These are phyloP conservation scores for Lepidiolamprologus cunningtoni DNA, from an alignment of 2,113 vertebrate species.

Conservation along the genomic window DNA sequence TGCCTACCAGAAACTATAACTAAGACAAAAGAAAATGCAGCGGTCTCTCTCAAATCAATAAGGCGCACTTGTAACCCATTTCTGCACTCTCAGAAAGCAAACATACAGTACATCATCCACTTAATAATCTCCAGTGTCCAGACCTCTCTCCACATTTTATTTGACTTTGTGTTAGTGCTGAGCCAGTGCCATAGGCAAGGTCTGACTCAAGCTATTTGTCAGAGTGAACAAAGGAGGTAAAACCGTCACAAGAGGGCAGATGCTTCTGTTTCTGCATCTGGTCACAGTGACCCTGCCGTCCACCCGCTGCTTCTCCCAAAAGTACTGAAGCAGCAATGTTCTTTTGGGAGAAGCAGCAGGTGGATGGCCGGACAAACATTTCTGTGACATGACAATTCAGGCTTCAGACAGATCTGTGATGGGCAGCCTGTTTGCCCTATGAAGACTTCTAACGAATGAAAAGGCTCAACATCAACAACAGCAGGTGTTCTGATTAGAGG, in stretches of 20 bases:
- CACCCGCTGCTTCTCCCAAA: neutral
- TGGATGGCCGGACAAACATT: neutral
- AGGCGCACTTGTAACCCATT: neutral
- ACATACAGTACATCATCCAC: constrained; percentile 22
- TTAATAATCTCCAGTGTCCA: constrained; percentile 4
- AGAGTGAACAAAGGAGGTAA: neutral
- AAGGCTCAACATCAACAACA: neutral
- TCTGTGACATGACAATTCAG: neutral
- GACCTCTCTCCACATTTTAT: neutral
- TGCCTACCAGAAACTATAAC: neutral
- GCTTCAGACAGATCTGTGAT: neutral
- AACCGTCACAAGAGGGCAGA: neutral
- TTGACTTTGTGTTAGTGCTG: constrained; percentile 28
- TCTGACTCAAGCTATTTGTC: constrained; percentile 27
- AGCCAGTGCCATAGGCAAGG: constrained; percentile 12
- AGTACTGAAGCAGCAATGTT: neutral
- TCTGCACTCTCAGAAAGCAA: neutral
- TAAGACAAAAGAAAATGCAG: neutral
- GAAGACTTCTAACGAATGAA: neutral
- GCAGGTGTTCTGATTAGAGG: neutral
- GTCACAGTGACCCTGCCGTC: neutral
- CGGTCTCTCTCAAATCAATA: constrained; percentile 3
- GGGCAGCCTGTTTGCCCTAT: neutral
- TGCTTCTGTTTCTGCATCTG: neutral
- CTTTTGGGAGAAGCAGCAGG: neutral